These are phyloP conservation scores for Bombus picipes DNA, from an alignment of 1,140 invertebrate species.

Conservation along the genomic window DNA sequence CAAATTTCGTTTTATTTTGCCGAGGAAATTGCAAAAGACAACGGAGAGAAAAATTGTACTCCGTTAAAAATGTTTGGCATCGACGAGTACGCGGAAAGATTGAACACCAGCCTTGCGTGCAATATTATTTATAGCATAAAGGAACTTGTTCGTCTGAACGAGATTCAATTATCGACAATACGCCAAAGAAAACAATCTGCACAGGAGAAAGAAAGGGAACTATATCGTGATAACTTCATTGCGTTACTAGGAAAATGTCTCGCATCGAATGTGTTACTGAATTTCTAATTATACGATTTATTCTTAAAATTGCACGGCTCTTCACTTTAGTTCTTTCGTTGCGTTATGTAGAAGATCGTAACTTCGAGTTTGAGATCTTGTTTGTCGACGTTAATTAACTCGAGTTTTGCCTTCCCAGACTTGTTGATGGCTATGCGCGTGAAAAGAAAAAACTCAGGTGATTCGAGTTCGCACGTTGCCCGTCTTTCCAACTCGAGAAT, in stretches of 20 bases:
- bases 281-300: conserved; percentile 20
- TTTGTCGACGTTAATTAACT: conserved; percentile 37
- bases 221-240: background rate
- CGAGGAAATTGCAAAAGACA: background rate
- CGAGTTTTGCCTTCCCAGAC: background rate
- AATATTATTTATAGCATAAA: conserved; percentile 3
- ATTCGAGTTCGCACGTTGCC: too few species aligned
- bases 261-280: too few species aligned
- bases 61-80: background rate
- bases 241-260: background rate
- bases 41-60: background rate
- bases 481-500: background rate
- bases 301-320: background rate
- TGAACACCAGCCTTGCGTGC: background rate
- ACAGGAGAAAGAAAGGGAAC: background rate
- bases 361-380: background rate
- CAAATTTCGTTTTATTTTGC: background rate
- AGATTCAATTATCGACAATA: background rate
- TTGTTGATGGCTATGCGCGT: too few species aligned
- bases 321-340: conserved; percentile 13
- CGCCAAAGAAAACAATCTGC: background rate
- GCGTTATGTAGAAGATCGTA: background rate
- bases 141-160: background rate
- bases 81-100: background rate
- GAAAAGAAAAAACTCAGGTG: background rate